Evolutionary conservation across 2,888 invertebrate genomes (phyloP).

Genomic region (Callyntrura sp.): DNA sequence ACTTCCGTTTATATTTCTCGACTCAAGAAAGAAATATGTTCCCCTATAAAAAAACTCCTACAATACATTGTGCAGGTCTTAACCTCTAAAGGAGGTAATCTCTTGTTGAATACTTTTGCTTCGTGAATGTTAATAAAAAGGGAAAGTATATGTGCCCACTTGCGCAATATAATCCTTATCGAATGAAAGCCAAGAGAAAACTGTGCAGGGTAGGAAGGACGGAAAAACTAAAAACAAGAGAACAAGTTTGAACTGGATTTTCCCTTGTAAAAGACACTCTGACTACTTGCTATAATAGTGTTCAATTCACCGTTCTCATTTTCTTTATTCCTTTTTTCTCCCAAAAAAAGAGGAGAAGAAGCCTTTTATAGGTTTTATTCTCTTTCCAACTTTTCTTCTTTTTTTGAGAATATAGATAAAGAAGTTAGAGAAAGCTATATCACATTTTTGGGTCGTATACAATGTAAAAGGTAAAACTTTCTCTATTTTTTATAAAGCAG

Average conservation of each 20-base stretch:
- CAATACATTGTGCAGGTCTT: background rate
- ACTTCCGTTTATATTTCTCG: slow-evolving; percentile 30
- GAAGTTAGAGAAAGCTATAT: slow-evolving; percentile 10
- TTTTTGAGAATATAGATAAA: slow-evolving; percentile 30
- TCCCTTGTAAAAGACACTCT: slow-evolving; percentile 13
- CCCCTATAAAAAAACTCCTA: background rate
- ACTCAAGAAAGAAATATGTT: background rate
- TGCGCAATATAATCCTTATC: slow-evolving; percentile 4
- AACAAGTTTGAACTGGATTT: slow-evolving; percentile 22
- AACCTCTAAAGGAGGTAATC: background rate
- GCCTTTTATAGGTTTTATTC: background rate
- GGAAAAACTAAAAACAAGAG: slow-evolving; percentile 1
- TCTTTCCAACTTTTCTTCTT: background rate
- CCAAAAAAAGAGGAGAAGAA: slow-evolving; percentile 6
- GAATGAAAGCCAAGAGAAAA: background rate
- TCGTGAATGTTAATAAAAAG: slow-evolving; percentile 40
- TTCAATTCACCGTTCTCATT: slow-evolving; percentile 22
- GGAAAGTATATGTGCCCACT: background rate
- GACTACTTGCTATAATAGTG: slow-evolving; percentile 27
- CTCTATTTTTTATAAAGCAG: background rate
- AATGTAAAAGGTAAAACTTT: background rate
- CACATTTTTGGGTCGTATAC: slow-evolving; percentile 21
- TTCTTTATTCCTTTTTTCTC: background rate
- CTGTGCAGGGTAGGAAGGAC: slow-evolving; percentile 1
- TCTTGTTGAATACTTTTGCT: slow-evolving; percentile 52